Evolutionary conservation across 1,140 invertebrate genomes (phyloP).

Genomic region (Drosophila lacertosa): DNA sequence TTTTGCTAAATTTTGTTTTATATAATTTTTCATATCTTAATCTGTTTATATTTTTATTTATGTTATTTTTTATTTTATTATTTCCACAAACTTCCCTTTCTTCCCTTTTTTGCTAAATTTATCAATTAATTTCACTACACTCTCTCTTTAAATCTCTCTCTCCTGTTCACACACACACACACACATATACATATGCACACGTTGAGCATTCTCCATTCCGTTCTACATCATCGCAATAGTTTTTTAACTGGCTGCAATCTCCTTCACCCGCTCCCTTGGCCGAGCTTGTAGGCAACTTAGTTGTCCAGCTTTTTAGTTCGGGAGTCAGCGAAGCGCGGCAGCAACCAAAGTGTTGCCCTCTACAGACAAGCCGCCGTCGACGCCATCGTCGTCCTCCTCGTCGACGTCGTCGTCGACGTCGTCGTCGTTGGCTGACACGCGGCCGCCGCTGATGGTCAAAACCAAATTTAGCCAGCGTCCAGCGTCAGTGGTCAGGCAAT

Average conservation of each 20-base stretch:
- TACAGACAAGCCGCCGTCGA: conserved; percentile 29
- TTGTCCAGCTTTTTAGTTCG: conserved; percentile 23
- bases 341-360: conserved; percentile 36
- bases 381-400: background rate
- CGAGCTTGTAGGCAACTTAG: conserved; percentile 44
- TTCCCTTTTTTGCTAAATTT: too few species aligned
- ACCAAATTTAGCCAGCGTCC: conserved; percentile 61
- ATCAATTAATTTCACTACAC: too few species aligned
- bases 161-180: background rate
- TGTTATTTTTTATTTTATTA: too few species aligned
- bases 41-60: too few species aligned
- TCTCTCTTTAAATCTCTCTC: background rate
- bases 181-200: background rate
- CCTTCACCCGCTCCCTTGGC: conserved; percentile 22
- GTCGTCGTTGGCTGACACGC: conserved; percentile 20
- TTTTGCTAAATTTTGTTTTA: too few species aligned
- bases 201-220: conserved; percentile 7
- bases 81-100: too few species aligned
- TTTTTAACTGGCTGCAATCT: conserved; percentile 40
- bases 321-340: conserved; percentile 54
- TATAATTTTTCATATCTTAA: too few species aligned
- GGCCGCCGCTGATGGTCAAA: conserved; percentile 30
- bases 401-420: conserved; percentile 9
- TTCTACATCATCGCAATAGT: conserved; percentile 21
- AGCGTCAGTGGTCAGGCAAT: conserved; percentile 63